Evolutionary conservation across 2,797 vertebrate genomes (phyloP).

Genomic region (Rhinichthys osculus): DNA sequence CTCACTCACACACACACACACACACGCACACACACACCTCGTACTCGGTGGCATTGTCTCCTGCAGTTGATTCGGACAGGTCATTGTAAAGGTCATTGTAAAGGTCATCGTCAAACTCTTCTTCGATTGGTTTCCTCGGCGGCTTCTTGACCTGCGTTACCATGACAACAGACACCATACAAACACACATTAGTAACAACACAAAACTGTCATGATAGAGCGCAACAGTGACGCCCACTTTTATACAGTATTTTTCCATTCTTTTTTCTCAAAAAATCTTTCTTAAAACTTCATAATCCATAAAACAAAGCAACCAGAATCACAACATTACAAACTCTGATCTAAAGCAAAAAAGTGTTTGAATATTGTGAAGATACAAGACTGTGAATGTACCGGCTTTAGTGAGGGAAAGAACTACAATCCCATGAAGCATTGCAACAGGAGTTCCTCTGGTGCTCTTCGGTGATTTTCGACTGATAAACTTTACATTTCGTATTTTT

Average conservation of each 20-base stretch:
- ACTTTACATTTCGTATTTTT: too few species aligned
- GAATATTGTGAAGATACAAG: neutral
- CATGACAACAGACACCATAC: neutral
- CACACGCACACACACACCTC: slow-evolving; percentile 73
- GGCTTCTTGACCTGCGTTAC: slow-evolving; percentile 67
- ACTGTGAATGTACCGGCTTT: neutral
- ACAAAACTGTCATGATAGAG: neutral
- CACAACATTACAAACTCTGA: neutral
- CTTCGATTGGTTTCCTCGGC: slow-evolving; percentile 65
- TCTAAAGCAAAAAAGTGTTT: neutral
- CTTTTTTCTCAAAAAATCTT: too few species aligned
- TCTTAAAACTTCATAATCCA: too few species aligned
- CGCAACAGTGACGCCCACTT: too few species aligned
- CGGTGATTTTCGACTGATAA: too few species aligned
- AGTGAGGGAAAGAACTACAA: neutral
- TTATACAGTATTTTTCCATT: neutral
- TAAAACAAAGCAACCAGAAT: neutral
- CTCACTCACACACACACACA: fast-evolving
- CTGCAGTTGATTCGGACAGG: slow-evolving; percentile 64
- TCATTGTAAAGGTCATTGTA: slow-evolving; percentile 71
- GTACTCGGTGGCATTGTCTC: slow-evolving; percentile 72
- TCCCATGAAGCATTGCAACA: neutral
- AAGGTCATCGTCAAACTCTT: slow-evolving; percentile 73
- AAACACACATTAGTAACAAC: neutral
- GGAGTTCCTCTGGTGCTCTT: too few species aligned